Evolutionary conservation across 2,888 invertebrate species (phyloP).

Genomic region (Torymus auratus): DNA sequence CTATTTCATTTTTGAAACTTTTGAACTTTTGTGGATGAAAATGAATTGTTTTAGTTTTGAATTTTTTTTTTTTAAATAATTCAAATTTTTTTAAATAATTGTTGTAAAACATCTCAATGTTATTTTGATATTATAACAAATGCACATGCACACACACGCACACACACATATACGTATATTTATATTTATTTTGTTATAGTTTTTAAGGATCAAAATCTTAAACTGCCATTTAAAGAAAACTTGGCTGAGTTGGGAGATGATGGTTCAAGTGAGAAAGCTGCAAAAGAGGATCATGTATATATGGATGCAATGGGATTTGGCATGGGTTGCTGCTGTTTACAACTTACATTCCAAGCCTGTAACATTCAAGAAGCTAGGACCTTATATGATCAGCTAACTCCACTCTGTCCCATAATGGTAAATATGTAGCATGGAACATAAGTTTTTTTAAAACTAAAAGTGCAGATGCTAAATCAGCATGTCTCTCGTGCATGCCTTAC

Average conservation of each 20-base stretch:
- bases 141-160: too few species aligned
- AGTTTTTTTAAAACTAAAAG: conserved; percentile 31
- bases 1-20: not conserved
- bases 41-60: too few species aligned
- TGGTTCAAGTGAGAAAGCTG: conserved; percentile 81
- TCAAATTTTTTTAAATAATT: too few species aligned
- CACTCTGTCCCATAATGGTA: conserved; percentile 97
- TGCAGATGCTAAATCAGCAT: conserved; percentile 55
- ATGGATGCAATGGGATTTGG: conserved; percentile 99
- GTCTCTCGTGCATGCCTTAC: conserved; percentile 57
- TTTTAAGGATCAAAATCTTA: conserved; percentile 91
- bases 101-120: conserved; percentile 5
- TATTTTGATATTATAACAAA: conserved; percentile 25
- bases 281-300: conserved; percentile 93
- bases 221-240: conserved; percentile 86
- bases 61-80: too few species aligned
- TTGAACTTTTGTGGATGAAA: too few species aligned
- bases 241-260: conserved; percentile 81
- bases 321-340: conserved; percentile 99
- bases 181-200: conserved; percentile 79
- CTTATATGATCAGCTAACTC: conserved; percentile 97
- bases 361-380: conserved; percentile 97
- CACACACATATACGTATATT: not conserved
- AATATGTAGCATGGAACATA: conserved; percentile 58
- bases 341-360: conserved; percentile 97